These are phyloP conservation scores for Acanthornis magna DNA, from an alignment of 2,797 vertebrate species.

Conservation along the genomic window DNA sequence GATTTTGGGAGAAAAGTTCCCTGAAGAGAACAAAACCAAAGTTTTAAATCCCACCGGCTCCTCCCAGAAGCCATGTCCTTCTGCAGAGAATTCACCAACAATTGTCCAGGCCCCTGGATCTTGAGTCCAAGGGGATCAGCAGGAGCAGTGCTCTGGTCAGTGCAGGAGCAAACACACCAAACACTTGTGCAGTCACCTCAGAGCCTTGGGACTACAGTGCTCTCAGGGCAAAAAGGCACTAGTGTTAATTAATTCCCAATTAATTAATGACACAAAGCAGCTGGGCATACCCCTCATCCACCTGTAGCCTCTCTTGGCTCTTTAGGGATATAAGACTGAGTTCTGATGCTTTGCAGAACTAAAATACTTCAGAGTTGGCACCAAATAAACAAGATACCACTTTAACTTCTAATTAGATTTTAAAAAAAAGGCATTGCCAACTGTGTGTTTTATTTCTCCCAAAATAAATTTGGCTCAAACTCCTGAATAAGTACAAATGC, in stretches of 20 bases:
- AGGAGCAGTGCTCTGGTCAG: neutral
- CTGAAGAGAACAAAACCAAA: neutral
- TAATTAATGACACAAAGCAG: neutral
- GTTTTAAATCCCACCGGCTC: neutral
- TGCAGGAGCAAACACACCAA: neutral
- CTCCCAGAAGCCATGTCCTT: rapidly evolving
- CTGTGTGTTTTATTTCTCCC: neutral
- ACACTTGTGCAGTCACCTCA: neutral
- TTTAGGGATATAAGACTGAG: neutral
- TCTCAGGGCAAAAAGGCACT: neutral
- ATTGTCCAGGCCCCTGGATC: neutral
- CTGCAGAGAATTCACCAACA: neutral
- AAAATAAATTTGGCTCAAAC: neutral
- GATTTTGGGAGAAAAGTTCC: neutral
- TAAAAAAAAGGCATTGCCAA: neutral
- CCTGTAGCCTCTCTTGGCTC: neutral
- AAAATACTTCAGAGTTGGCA: neutral
- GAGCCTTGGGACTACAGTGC: neutral
- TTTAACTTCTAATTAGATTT: neutral
- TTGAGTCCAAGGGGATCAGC: neutral
- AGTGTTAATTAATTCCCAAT: neutral
- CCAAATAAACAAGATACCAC: neutral
- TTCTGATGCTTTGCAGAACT: neutral
- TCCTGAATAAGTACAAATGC: neutral
- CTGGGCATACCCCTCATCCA: neutral